Evolutionary conservation across 2,113 vertebrate species (phyloP).

Genomic region (Calyptommatus sinebrachiatus): DNA sequence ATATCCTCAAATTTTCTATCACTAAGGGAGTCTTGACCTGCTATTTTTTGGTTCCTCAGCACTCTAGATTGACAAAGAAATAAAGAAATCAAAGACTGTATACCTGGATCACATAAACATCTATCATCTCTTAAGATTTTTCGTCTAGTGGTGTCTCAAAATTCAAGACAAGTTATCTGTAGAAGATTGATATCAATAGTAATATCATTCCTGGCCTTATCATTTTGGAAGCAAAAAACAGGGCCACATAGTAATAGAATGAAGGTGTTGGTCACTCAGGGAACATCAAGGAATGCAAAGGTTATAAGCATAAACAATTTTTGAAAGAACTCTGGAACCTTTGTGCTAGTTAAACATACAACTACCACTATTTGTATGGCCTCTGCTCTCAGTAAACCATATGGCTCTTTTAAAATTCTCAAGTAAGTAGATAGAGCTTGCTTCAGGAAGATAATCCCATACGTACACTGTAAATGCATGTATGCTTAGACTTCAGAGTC

Average conservation of each 20-base stretch:
- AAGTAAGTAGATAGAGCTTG: background rate
- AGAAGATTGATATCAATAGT: background rate
- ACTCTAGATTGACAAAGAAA: background rate
- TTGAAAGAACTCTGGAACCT: background rate
- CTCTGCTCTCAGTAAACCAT: background rate
- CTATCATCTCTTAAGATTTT: background rate
- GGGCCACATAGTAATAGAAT: background rate
- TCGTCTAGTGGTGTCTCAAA: background rate
- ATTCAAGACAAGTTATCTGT: background rate
- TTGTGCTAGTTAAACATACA: background rate
- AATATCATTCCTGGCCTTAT: background rate
- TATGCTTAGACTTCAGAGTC: too few relatives aligned
- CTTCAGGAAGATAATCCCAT: too few relatives aligned
- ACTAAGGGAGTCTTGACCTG: constrained; percentile 18
- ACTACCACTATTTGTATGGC: background rate
- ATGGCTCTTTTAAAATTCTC: background rate
- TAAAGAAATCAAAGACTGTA: background rate
- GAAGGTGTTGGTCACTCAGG: background rate
- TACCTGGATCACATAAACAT: background rate
- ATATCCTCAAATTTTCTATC: constrained; percentile 10
- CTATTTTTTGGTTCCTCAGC: constrained; percentile 32
- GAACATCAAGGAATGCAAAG: background rate
- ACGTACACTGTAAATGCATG: too few relatives aligned
- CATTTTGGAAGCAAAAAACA: background rate
- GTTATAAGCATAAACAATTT: background rate